These are phyloP conservation scores for Neogale vison DNA, from an alignment of 2,113 vertebrate species.

Conservation along the genomic window DNA sequence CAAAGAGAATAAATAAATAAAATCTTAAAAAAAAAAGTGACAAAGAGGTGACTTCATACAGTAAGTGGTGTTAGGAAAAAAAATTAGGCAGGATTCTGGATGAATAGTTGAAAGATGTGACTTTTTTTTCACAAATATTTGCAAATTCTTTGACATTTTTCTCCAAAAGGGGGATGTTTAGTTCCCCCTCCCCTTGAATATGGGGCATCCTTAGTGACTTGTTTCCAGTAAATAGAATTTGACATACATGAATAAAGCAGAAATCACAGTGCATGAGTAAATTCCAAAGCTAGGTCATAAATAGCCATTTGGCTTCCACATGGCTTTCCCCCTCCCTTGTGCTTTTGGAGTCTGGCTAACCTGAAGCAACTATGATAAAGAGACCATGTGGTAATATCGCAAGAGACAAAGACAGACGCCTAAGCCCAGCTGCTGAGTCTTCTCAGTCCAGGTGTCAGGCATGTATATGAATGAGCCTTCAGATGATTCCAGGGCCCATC, in stretches of 20 bases:
- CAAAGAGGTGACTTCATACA: neutral
- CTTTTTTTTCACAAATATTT: neutral
- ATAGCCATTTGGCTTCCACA: neutral
- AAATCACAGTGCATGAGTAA: neutral
- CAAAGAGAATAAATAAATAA: neutral
- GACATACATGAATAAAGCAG: neutral
- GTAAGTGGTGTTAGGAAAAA: neutral
- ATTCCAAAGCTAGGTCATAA: slow-evolving; percentile 22
- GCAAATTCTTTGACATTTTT: neutral
- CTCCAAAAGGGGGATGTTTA: neutral
- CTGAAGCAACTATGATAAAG: neutral
- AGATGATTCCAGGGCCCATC: too few species aligned
- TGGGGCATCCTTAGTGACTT: neutral
- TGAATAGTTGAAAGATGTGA: neutral
- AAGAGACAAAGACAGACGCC: neutral
- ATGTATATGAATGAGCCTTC: neutral
- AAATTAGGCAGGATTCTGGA: neutral
- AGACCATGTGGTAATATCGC: neutral
- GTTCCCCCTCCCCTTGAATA: neutral
- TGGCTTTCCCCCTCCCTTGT: neutral
- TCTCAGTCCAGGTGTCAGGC: neutral
- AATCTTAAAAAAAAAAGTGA: neutral
- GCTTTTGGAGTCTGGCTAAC: neutral
- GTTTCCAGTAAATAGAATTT: neutral
- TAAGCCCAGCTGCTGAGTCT: neutral